Base-by-base conservation (phyloP, 2,113 vertebrate species). In the Pongo abelii region DNA sequence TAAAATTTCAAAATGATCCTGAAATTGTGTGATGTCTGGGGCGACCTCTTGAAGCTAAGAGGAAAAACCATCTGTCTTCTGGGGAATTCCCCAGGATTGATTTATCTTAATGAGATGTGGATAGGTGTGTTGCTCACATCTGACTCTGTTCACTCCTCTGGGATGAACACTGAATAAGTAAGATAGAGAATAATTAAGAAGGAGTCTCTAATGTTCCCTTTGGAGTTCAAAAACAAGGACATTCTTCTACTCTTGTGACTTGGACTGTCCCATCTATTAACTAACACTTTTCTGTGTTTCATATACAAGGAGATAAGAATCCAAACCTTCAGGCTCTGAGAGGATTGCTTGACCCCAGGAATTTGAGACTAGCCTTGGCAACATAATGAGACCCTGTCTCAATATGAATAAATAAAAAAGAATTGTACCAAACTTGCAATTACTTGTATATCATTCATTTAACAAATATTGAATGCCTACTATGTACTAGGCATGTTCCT, bases 61-160 rank as follows among this genome's bases (percentile, higher is more conserved):
- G 64, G 84, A 96, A 84, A 95, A 80, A 67, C 27, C 3, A 17
- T 43, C 72, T 50, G 13, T 80, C 55, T 97, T 97, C 90, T 88
- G 94, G 87, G 94, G 89, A 93, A 92, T 97, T 96, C 64, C 57
- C 70, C 74, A 79, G 13, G 95, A 96, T 43, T 96, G 87, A 96
- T 94, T 97, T 88, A 38, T 96, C 94, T 96, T 97, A 96, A 97
- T 94, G 69, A 96, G n/a, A 95, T 96, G 84, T 69, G 95, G 79
- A 96, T 90, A 92, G 81, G 75, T 92, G 25, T 88, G 55, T 90
- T 95, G 59, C 32, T 96, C 96, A 96, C 79, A 93, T 59, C 57
- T 64, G 94, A 79, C 84, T 55, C 85, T 91, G 40, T 86, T 23
- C 96, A 50, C 59, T 61, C 64, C 46, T 94, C 32, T 96, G 91